Percentiles rank a stretch among this genome's conserved stretches.
Evolutionary conservation across 23 tunicate genomes (phyloP).

Genomic region (Trididemnum nubilum): DNA sequence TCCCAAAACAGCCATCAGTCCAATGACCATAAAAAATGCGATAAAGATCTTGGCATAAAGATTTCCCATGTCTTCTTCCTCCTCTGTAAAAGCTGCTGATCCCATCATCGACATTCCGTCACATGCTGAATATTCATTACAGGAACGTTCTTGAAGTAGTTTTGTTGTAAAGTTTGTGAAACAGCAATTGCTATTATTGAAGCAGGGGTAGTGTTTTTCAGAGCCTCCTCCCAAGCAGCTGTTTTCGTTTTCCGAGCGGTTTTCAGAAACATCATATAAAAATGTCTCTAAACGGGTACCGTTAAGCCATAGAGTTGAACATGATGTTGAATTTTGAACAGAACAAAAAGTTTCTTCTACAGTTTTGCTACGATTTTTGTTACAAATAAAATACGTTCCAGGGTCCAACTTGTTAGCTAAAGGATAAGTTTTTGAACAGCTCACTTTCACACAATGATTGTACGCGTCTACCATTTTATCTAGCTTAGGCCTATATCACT

Average conservation of each 20-base stretch:
- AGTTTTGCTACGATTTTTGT: not conserved
- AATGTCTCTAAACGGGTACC: not conserved
- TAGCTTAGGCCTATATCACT: too few relatives aligned
- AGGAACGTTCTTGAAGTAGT: not conserved
- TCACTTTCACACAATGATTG: conserved; percentile 1
- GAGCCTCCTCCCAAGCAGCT: not conserved
- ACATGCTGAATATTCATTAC: not conserved
- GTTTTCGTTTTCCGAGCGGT: not conserved
- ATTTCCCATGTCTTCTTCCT: conserved; percentile 11
- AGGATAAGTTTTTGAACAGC: not conserved
- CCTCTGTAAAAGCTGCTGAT: not conserved
- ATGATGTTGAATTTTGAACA: not conserved
- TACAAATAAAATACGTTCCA: conserved; percentile 20
- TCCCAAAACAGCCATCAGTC: conserved; percentile 18
- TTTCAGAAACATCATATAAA: not conserved
- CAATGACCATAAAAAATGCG: not conserved
- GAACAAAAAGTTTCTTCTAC: conserved; percentile 5
- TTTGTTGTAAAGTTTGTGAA: not conserved
- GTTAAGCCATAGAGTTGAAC: too few relatives aligned
- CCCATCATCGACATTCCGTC: too few relatives aligned
- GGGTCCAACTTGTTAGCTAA: not conserved
- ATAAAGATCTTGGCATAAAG: conserved; percentile 4
- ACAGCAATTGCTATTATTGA: conserved; percentile 3
- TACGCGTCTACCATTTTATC: not conserved
- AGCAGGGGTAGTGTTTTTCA: not conserved